phyloP scores from a whole-genome alignment of 2,888 invertebrate species.

The Bibio marci region DNA sequence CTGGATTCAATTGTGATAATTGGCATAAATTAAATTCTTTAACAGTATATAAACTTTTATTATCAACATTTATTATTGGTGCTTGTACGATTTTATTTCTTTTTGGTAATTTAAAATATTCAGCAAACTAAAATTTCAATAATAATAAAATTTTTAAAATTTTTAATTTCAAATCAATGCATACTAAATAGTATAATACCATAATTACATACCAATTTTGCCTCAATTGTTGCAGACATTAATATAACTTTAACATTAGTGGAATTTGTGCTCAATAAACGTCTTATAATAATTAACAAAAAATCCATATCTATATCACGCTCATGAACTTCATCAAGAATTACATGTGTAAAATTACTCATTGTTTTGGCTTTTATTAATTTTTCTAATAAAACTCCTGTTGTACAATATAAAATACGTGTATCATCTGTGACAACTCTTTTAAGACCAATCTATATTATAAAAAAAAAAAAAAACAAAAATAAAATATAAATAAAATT shows the following conservation, averaged over 20 bases:
- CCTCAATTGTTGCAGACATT: slow-evolving; percentile 89
- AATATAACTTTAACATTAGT: slow-evolving; percentile 59
- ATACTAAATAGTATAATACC: not conserved
- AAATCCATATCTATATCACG: slow-evolving; percentile 87
- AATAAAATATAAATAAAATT: not conserved
- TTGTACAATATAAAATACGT: slow-evolving; percentile 70
- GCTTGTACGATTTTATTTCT: not conserved
- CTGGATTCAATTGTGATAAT: too few relatives aligned
- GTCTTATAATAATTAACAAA: slow-evolving; percentile 51
- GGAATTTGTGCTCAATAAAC: too few relatives aligned
- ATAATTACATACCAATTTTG: slow-evolving; percentile 24
- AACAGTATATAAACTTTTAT: slow-evolving; percentile 33
- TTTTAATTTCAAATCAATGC: not conserved
- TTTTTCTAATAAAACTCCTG: slow-evolving; percentile 72
- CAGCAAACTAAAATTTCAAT: slow-evolving; percentile 42
- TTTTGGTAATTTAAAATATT: slow-evolving; percentile 35
- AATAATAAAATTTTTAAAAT: too few relatives aligned
- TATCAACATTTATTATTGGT: not conserved
- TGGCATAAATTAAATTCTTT: slow-evolving; percentile 40
- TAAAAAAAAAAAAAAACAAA: not conserved
- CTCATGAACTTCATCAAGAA: slow-evolving; percentile 90
- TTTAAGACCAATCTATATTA: slow-evolving; percentile 20
- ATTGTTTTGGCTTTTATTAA: slow-evolving; percentile 49
- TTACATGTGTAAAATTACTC: slow-evolving; percentile 68
- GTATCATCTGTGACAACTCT: slow-evolving; percentile 32